Percentiles rank a stretch among this genome's conserved stretches.
phyloP scores from a whole-genome alignment of 2,888 invertebrate genomes.

The Andrena fulva region DNA sequence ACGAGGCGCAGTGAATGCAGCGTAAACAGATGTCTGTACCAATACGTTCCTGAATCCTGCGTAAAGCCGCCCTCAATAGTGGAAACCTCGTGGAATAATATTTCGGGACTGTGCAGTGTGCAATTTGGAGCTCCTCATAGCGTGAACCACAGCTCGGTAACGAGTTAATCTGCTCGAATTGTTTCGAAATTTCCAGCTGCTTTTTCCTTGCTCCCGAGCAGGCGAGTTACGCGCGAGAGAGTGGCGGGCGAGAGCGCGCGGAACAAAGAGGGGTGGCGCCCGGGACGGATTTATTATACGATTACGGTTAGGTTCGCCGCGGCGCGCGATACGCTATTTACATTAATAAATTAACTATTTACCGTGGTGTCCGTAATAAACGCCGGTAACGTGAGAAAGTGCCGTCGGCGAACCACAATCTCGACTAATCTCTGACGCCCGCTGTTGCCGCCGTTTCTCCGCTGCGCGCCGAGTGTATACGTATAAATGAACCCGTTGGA shows the following conservation, averaged over 20 bases:
- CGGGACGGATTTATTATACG: slow-evolving; percentile 38
- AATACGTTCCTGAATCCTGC: no score
- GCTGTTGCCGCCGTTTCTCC: slow-evolving; percentile 36
- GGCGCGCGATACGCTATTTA: slow-evolving; percentile 36
- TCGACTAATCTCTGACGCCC: slow-evolving; percentile 50
- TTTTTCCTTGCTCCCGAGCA: not conserved
- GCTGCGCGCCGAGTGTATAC: not conserved
- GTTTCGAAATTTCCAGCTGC: not conserved
- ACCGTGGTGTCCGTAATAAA: slow-evolving; percentile 41
- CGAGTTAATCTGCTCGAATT: not conserved
- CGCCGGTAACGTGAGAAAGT: slow-evolving; percentile 57
- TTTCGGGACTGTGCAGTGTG: no score
- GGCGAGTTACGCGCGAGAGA: not conserved
- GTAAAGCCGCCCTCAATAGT: no score
- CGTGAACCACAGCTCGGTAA: not conserved
- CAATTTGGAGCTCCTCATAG: not conserved
- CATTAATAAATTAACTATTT: slow-evolving; percentile 57
- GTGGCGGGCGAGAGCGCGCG: not conserved
- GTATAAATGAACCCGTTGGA: slow-evolving; percentile 11
- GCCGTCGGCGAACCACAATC: slow-evolving; percentile 57
- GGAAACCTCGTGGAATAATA: no score
- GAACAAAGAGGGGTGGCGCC: not conserved
- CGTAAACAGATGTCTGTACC: no score
- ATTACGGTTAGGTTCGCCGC: slow-evolving; percentile 34
- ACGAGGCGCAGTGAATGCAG: no score